A percentile compares a stretch with the other conserved stretches of the same genome.
These are phyloP conservation scores for Salvelinus sp. DNA, from an alignment of 2,113 vertebrate species.

Conservation along the genomic window DNA sequence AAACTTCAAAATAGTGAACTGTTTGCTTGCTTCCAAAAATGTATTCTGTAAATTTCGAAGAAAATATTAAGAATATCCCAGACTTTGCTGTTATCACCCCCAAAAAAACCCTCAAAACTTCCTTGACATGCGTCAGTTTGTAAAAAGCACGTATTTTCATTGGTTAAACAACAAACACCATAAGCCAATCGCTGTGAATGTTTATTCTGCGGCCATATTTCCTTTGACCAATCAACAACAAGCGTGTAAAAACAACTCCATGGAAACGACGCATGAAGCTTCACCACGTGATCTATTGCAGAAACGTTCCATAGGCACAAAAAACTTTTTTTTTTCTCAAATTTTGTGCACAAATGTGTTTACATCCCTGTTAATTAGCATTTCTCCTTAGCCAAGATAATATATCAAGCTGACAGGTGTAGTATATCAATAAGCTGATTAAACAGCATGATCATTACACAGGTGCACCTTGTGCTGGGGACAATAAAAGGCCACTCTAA, in stretches of 20 bases:
- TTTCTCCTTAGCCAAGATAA: too few species aligned
- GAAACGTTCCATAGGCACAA: too few species aligned
- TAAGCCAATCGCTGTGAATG: constrained; percentile 45
- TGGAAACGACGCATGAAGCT: constrained; percentile 62
- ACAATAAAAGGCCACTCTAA: too few species aligned
- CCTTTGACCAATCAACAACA: constrained; percentile 51
- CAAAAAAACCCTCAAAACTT: constrained; percentile 42
- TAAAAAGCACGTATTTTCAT: constrained; percentile 70
- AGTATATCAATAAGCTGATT: too few species aligned
- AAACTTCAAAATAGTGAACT: not conserved
- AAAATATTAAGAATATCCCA: not conserved
- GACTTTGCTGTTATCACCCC: constrained; percentile 3
- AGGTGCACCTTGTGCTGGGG: too few species aligned
- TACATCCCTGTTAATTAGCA: too few species aligned
- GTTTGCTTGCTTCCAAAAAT: not conserved
- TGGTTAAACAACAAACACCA: constrained; percentile 46
- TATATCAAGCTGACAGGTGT: too few species aligned
- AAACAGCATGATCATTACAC: too few species aligned
- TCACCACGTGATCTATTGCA: constrained; percentile 51
- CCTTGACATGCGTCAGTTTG: constrained; percentile 65
- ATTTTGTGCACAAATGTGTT: too few species aligned
- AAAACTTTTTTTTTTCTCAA: too few species aligned
- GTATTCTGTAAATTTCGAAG: constrained; percentile 34
- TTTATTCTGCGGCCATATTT: not conserved
- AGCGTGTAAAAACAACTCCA: constrained; percentile 60